Percentiles rank a stretch among this genome's conserved stretches.
phyloP scores from a whole-genome alignment of 2,888 invertebrate genomes.

The Linnaemya tessellans region DNA sequence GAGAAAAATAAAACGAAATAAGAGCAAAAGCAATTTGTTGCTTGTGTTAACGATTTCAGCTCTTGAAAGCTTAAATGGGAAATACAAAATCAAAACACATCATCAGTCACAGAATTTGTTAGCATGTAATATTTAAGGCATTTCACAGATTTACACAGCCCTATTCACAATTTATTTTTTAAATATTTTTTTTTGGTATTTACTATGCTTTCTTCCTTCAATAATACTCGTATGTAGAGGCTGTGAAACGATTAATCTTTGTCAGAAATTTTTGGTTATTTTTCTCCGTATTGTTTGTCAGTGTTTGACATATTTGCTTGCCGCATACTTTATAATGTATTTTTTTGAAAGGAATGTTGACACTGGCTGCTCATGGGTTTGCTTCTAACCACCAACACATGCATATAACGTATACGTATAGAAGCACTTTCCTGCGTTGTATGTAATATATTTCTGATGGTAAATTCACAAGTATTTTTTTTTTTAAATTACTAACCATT shows the following conservation, averaged over 20 bases:
- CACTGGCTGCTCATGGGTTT: slow-evolving; percentile 24
- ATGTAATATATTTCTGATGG: no score
- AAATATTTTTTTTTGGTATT: neutral
- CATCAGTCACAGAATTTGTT: slow-evolving; percentile 56
- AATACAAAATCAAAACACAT: slow-evolving; percentile 28
- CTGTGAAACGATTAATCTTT: slow-evolving; percentile 64
- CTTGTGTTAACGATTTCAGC: slow-evolving; percentile 58
- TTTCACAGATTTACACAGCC: slow-evolving; percentile 51
- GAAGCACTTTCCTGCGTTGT: no score
- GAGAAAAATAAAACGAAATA: neutral
- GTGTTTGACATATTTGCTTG: slow-evolving; percentile 58
- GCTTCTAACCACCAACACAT: neutral
- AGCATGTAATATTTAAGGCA: slow-evolving; percentile 32
- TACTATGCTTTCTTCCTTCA: slow-evolving; percentile 2
- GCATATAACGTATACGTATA: neutral
- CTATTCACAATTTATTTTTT: slow-evolving; percentile 19
- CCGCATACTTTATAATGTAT: slow-evolving; percentile 48
- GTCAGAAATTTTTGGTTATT: slow-evolving; percentile 12
- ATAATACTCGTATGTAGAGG: slow-evolving; percentile 61
- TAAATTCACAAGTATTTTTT: no score
- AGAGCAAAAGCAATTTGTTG: slow-evolving; percentile 67
- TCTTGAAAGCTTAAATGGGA: slow-evolving; percentile 29
- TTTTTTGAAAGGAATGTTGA: slow-evolving; percentile 7
- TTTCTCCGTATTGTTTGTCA: neutral
- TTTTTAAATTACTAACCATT: neutral